Evolutionary conservation across 2,113 vertebrate genomes (phyloP).

Genomic region (Microtus oregoni): DNA sequence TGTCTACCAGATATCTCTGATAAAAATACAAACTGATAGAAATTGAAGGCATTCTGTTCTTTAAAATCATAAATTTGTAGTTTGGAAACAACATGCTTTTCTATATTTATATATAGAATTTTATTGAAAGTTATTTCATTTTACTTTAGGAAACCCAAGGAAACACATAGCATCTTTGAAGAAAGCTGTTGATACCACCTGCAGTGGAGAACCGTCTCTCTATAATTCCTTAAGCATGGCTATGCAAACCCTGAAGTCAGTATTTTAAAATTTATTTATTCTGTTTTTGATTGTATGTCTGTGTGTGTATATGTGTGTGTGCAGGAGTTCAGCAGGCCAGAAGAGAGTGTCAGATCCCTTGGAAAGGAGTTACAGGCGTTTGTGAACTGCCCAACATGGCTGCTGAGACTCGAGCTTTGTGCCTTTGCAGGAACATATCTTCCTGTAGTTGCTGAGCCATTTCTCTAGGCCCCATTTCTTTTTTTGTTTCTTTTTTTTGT

Average conservation of each 20-base stretch:
- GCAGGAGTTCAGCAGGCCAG: neutral
- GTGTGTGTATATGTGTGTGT: neutral
- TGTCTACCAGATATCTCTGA: neutral
- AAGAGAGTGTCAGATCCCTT: neutral
- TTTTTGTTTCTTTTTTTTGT: no score
- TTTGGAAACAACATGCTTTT: slow-evolving; percentile 11
- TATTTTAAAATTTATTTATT: slow-evolving; percentile 57
- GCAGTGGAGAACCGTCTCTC: slow-evolving; percentile 95
- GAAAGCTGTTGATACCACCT: slow-evolving; percentile 94
- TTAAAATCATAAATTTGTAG: neutral
- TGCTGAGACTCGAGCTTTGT: neutral
- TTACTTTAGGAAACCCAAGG: slow-evolving; percentile 92
- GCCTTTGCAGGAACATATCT: neutral
- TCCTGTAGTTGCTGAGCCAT: neutral
- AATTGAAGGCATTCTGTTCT: neutral
- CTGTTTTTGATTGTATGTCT: neutral
- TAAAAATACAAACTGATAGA: slow-evolving; percentile 38
- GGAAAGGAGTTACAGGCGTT: neutral
- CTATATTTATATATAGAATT: neutral
- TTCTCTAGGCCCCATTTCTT: neutral
- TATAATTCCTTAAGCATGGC: slow-evolving; percentile 97
- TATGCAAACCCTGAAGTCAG: slow-evolving; percentile 95
- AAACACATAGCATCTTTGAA: slow-evolving; percentile 93
- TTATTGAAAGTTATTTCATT: slow-evolving; percentile 65
- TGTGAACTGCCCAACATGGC: neutral